These are phyloP conservation scores for Falco concolor DNA, from an alignment of 2,797 vertebrate genomes.

Conservation along the genomic window DNA sequence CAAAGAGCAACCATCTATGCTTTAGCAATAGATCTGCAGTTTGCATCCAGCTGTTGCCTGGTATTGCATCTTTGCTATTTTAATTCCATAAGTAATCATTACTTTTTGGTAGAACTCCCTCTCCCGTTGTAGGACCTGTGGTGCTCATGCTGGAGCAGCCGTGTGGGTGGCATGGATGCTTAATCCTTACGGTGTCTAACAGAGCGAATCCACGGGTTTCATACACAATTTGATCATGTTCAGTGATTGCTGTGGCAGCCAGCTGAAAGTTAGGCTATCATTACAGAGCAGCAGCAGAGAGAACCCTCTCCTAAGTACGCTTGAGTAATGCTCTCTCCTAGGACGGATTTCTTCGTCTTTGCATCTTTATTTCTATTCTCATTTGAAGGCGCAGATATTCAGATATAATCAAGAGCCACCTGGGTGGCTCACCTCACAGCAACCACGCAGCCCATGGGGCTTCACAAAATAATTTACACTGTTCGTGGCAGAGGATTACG, in stretches of 20 bases:
- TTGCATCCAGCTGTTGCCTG: background rate
- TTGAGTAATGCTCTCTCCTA: background rate
- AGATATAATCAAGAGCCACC: background rate
- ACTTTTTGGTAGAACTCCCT: background rate
- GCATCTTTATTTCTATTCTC: background rate
- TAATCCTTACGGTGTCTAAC: background rate
- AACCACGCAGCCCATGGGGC: fast-evolving
- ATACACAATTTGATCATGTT: background rate
- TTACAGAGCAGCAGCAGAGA: background rate
- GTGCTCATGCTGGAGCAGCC: background rate
- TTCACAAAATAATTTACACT: background rate
- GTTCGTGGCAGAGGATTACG: background rate
- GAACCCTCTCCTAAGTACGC: background rate
- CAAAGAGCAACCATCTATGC: background rate
- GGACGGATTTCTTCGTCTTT: background rate
- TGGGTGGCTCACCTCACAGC: background rate
- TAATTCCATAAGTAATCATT: background rate
- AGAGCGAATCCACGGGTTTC: background rate
- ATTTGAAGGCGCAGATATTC: background rate
- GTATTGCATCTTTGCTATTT: fast-evolving
- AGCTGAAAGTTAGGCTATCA: background rate
- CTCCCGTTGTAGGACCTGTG: background rate
- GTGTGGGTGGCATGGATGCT: background rate
- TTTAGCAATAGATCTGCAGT: background rate
- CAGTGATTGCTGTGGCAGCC: background rate